Conservation (phyloP, 2,888 invertebrate species). For the Spodoptera exigua region DNA sequence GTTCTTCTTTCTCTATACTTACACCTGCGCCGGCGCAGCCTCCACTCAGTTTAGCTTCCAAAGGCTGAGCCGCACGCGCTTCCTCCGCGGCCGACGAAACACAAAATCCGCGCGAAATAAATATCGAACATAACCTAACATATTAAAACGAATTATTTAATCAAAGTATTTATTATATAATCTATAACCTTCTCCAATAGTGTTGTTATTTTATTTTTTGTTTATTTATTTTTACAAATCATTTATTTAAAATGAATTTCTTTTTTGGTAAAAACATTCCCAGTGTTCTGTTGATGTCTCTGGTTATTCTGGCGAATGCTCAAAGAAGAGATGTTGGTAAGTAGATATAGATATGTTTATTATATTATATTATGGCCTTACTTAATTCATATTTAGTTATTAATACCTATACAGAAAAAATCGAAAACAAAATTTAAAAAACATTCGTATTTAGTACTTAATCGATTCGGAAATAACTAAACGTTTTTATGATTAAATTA, state of each 20-base stretch:
- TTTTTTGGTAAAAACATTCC: constrained; percentile 76
- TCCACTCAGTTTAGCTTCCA: constrained; percentile 77
- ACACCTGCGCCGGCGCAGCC: constrained; percentile 71
- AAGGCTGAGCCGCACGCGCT: constrained; percentile 80
- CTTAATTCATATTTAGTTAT: too few relatives aligned
- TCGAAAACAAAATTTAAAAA: too few relatives aligned
- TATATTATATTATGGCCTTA: too few relatives aligned
- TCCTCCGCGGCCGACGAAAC: constrained; percentile 64
- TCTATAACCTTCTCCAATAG: too few relatives aligned
- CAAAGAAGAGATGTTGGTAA: constrained; percentile 85
- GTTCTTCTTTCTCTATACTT: constrained; percentile 67
- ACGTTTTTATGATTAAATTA: too few relatives aligned
- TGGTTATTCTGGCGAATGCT: constrained; percentile 82
- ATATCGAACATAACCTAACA: constrained; percentile 61
- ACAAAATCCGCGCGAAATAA: constrained; percentile 77
- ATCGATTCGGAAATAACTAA: too few relatives aligned
- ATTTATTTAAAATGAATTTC: constrained; percentile 74
- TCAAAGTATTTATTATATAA: constrained; percentile 26
- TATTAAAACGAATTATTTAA: constrained; percentile 7
- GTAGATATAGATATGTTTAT: constrained; percentile 58
- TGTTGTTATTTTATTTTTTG: constrained; percentile 15
- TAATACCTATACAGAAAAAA: too few relatives aligned
- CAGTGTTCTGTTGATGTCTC: constrained; percentile 80
- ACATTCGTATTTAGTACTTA: too few relatives aligned
- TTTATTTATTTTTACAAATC: constrained; percentile 11